These are phyloP conservation scores for Bos indicus DNA, from an alignment of 2,113 vertebrate genomes.

Conservation along the genomic window DNA sequence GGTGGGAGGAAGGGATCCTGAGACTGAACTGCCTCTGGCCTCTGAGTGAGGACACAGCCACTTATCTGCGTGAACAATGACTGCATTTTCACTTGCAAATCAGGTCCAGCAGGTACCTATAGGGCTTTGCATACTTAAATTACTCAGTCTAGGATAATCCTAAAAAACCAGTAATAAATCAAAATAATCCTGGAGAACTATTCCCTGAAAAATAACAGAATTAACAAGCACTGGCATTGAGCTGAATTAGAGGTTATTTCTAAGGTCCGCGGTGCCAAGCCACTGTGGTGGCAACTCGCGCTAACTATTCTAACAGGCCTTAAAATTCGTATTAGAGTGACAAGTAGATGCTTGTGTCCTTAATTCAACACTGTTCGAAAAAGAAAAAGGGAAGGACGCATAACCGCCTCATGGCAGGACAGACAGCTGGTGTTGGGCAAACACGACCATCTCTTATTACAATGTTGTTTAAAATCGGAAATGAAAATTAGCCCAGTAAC, in stretches of 20 bases:
- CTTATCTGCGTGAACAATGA: neutral
- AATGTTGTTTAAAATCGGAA: constrained; percentile 40
- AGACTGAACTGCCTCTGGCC: neutral
- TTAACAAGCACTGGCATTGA: neutral
- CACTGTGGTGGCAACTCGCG: neutral
- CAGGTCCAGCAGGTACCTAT: neutral
- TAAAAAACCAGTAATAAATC: neutral
- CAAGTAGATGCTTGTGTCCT: neutral
- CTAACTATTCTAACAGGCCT: neutral
- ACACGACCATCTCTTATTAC: neutral
- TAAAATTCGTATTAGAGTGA: neutral
- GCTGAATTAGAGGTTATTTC: neutral
- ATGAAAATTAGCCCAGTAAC: constrained; percentile 51
- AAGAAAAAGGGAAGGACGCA: neutral
- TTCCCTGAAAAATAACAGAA: neutral
- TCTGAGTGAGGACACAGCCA: neutral
- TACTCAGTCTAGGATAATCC: neutral
- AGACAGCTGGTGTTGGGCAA: neutral
- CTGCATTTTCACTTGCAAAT: constrained; percentile 36
- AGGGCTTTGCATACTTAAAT: constrained; percentile 36
- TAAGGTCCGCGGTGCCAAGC: neutral
- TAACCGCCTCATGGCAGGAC: neutral
- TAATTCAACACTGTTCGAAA: neutral
- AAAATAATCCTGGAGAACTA: constrained; percentile 19
- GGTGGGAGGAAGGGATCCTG: no score